Conservation (phyloP, 2,113 vertebrate species). For the Petromus typicus region DNA sequence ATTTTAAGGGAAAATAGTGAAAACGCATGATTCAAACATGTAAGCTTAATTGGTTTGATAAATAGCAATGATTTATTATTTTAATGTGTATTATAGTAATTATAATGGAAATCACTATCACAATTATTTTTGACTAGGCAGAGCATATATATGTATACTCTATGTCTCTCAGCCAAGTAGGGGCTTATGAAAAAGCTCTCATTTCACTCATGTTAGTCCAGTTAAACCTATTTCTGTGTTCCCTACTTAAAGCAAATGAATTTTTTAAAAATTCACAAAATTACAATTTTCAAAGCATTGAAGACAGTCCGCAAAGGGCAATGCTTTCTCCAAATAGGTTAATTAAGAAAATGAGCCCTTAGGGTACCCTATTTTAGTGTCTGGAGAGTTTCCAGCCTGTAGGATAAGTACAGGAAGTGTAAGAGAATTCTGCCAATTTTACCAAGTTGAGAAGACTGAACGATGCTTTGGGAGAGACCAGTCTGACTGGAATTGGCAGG, state of each 20-base stretch:
- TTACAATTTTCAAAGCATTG: not conserved
- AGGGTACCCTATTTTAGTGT: not conserved
- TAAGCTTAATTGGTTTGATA: not conserved
- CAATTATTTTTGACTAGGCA: not conserved
- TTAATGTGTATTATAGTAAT: slow-evolving; percentile 21
- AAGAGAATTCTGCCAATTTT: not conserved
- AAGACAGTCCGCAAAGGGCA: not conserved
- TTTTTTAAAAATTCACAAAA: not conserved
- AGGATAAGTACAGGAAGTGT: not conserved
- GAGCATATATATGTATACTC: not conserved
- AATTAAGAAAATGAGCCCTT: not conserved
- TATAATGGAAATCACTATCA: slow-evolving; percentile 24
- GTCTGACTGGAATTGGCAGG: not conserved
- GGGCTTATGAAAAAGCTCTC: not conserved
- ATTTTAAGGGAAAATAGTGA: not conserved
- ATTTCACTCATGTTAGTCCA: not conserved
- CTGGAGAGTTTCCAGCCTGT: not conserved
- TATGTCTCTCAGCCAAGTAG: not conserved
- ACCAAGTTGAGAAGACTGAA: not conserved
- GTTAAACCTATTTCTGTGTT: not conserved
- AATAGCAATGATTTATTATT: not conserved
- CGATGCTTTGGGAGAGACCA: not conserved
- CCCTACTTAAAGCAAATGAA: not conserved
- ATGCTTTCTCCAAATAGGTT: not conserved
- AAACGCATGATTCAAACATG: not conserved